These are phyloP conservation scores for Ceramica pisi DNA, from an alignment of 2,888 invertebrate genomes.

Conservation along the genomic window DNA sequence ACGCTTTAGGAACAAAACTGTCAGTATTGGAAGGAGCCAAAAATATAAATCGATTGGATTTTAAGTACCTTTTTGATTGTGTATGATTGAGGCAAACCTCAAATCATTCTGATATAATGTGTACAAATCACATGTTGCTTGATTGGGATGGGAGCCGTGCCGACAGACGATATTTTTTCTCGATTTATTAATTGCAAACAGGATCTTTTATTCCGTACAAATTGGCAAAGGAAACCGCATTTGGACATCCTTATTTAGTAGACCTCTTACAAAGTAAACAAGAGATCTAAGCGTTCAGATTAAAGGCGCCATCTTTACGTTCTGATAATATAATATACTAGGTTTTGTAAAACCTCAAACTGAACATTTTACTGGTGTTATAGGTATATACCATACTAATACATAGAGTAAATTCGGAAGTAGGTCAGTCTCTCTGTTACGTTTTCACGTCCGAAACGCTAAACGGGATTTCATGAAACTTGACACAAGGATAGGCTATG, in stretches of 20 bases:
- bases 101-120: constrained; percentile 44
- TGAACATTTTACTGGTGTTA: neutral
- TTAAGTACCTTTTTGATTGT: constrained; percentile 37
- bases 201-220: constrained; percentile 12
- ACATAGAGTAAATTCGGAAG: neutral
- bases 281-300: too few species aligned
- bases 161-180: constrained; percentile 28
- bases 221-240: neutral
- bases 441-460: neutral
- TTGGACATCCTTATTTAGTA: constrained; percentile 10
- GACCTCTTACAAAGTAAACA: constrained; percentile 1
- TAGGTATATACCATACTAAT: neutral
- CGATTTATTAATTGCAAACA: constrained; percentile 38
- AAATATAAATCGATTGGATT: constrained; percentile 50
- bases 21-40: neutral
- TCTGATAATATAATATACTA: too few species aligned
- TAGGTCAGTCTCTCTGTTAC: neutral
- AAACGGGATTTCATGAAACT: too few species aligned
- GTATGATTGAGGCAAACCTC: constrained; percentile 55
- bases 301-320: neutral
- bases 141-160: constrained; percentile 29
- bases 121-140: constrained; percentile 46
- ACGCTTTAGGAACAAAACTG: neutral
- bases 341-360: neutral
- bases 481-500: too few species aligned